Percentiles rank a stretch among this genome's conserved stretches.
Conservation (phyloP, 2,888 invertebrate species). For the Oegoconia quadripuncta region DNA sequence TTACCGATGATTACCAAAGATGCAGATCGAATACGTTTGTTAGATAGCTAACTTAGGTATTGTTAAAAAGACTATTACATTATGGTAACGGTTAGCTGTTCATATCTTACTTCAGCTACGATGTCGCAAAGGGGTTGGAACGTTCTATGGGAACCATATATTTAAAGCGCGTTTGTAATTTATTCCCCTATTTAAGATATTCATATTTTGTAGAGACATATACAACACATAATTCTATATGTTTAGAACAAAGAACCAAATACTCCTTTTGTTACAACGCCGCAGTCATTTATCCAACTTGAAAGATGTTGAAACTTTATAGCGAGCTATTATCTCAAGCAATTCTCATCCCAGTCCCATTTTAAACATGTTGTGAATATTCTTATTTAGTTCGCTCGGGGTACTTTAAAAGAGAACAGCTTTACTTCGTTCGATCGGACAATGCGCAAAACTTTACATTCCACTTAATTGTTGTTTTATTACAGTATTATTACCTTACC, state of each 20-base stretch:
- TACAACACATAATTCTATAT: slow-evolving; percentile 13
- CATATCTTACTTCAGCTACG: slow-evolving; percentile 2
- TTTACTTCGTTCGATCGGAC: slow-evolving; percentile 28
- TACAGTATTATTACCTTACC: slow-evolving; percentile 19
- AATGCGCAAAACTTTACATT: slow-evolving; percentile 36
- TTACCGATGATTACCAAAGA: slow-evolving; percentile 50
- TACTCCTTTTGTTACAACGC: slow-evolving; percentile 22
- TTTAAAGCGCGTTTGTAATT: slow-evolving; percentile 8
- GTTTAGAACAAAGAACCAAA: slow-evolving; percentile 20
- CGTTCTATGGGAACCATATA: slow-evolving; percentile 9
- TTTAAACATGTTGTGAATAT: slow-evolving; percentile 25
- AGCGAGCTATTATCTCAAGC: slow-evolving; percentile 29
- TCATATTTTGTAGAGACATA: too few relatives aligned
- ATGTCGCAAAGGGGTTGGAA: background rate
- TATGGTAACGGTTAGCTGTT: background rate
- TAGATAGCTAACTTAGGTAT: slow-evolving; percentile 25
- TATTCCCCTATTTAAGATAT: too few relatives aligned
- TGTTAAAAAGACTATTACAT: slow-evolving; percentile 2
- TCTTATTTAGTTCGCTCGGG: slow-evolving; percentile 24
- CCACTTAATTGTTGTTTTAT: slow-evolving; percentile 32
- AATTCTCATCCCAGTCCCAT: slow-evolving; percentile 26
- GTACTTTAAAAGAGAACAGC: slow-evolving; percentile 19
- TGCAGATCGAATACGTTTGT: slow-evolving; percentile 31
- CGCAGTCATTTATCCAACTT: slow-evolving; percentile 19
- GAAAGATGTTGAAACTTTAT: slow-evolving; percentile 29